Conservation (phyloP, 1,140 invertebrate species). For the Apis mellifera region DNA sequence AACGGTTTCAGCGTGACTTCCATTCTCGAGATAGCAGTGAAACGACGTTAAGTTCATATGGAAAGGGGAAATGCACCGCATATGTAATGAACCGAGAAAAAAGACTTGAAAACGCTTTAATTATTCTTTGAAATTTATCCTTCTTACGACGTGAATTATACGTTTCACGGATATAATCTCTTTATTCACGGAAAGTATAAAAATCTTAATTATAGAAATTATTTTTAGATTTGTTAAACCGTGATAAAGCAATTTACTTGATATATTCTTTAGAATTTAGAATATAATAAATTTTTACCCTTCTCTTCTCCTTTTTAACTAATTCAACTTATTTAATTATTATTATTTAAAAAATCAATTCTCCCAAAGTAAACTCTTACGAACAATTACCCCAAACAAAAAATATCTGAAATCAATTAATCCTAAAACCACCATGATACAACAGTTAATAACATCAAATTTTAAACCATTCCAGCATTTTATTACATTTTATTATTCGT, state of each 20-base stretch:
- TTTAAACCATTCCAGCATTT: no score
- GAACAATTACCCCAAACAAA: no score
- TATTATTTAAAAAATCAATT: no score
- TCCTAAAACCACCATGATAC: no score
- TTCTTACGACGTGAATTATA: not conserved
- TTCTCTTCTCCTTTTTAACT: no score
- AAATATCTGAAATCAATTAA: no score
- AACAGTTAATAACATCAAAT: no score
- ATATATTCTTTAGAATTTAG: no score
- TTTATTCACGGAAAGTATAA: not conserved
- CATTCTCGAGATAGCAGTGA: slow-evolving; percentile 21
- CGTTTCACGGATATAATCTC: slow-evolving; percentile 6
- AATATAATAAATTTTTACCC: no score
- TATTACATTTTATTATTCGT: no score
- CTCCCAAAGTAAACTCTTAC: no score
- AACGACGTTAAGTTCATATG: slow-evolving; percentile 30
- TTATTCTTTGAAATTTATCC: slow-evolving; percentile 40
- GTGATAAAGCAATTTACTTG: not conserved
- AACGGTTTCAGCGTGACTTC: slow-evolving; percentile 13
- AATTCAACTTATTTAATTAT: no score
- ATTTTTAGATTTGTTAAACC: not conserved
- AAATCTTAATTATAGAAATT: slow-evolving; percentile 17
- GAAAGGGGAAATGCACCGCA: slow-evolving; percentile 31
- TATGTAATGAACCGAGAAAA: slow-evolving; percentile 42
- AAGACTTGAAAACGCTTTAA: slow-evolving; percentile 11